Percentiles rank a stretch among this genome's conserved stretches.
Evolutionary conservation across 2,113 vertebrate species (phyloP).

Genomic region (Hydropotes inermis): DNA sequence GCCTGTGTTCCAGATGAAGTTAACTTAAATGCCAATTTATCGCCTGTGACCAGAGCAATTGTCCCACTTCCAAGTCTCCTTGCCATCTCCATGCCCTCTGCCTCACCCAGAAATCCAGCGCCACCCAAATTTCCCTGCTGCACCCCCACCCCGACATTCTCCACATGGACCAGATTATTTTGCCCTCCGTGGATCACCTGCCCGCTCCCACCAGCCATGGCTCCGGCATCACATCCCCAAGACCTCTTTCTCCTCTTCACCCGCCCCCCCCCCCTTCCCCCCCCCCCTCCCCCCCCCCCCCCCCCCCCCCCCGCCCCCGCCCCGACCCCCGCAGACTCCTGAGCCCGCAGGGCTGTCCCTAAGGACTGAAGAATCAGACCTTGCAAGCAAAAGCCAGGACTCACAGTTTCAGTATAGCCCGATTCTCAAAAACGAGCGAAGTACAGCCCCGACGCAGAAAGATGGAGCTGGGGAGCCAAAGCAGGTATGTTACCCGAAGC

Average conservation of each 20-base stretch:
- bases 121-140: background rate
- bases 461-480: background rate
- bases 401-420: background rate
- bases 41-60: background rate
- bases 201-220: background rate
- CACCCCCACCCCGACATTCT: background rate
- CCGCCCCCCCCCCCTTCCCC: background rate
- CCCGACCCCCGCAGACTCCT: conserved; percentile 19
- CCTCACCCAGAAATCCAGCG: background rate
- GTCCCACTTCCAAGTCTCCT: background rate
- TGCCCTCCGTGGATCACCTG: background rate
- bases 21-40: background rate
- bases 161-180: background rate
- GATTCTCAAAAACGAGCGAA: background rate
- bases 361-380: conserved; percentile 18
- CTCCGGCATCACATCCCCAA: background rate
- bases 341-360: conserved; percentile 41
- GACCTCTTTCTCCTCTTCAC: background rate
- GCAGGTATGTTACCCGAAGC: conserved; percentile 23
- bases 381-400: conserved; percentile 11
- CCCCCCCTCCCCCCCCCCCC: background rate
- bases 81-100: background rate
- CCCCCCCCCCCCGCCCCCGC: fast-evolving
- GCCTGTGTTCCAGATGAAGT: background rate
- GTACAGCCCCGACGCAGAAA: background rate